Evolutionary conservation across 2,113 vertebrate genomes (phyloP).

Genomic region (Miniopterus natalensis): DNA sequence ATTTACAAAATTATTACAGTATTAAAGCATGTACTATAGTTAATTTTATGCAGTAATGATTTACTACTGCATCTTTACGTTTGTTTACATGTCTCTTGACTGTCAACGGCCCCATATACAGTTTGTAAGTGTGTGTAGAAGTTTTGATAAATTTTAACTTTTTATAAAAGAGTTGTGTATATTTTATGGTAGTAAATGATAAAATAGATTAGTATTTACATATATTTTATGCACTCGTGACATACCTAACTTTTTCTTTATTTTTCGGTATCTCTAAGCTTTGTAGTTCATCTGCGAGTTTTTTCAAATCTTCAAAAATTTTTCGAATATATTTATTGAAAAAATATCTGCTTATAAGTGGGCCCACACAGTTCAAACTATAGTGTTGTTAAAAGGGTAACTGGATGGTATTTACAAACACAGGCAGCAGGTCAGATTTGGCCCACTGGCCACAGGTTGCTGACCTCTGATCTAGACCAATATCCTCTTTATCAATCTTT

Average conservation of each 20-base stretch:
- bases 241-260: not conserved
- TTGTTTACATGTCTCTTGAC: not conserved
- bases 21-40: not conserved
- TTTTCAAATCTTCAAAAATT: not conserved
- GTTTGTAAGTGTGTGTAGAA: not conserved
- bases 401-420: not conserved
- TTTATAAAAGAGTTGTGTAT: not conserved
- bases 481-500: conserved; percentile 12
- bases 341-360: not conserved
- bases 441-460: not conserved
- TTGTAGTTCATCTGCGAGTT: not conserved
- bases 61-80: not conserved
- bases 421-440: not conserved
- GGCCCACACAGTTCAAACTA: too few species aligned
- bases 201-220: not conserved
- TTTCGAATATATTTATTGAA: not conserved
- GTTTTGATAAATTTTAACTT: conserved; percentile 17
- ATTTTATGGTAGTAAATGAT: not conserved
- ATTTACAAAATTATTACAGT: not conserved
- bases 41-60: not conserved
- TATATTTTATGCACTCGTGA: not conserved
- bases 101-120: not conserved
- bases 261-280: not conserved
- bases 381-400: not conserved
- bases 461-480: not conserved